phyloP scores from a whole-genome alignment of 1,140 invertebrate genomes.

The Tenebrio molitor region DNA sequence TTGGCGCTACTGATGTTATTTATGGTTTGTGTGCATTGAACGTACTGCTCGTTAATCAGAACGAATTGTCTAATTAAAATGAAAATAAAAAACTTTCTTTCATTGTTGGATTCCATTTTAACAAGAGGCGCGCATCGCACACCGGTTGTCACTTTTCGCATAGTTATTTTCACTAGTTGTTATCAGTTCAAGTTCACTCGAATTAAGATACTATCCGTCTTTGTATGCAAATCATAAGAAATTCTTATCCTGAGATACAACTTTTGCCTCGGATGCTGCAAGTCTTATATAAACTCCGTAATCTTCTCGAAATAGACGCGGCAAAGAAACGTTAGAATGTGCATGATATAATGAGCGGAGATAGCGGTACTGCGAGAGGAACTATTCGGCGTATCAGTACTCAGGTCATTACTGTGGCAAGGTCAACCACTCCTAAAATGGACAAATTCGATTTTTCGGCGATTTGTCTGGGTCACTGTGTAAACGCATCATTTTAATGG shows the following conservation, averaged over 20 bases:
- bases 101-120: neutral
- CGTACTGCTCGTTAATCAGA: slow-evolving; percentile 25
- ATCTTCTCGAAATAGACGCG: neutral
- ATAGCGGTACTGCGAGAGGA: slow-evolving; percentile 38
- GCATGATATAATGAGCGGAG: slow-evolving; percentile 7
- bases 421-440: slow-evolving; percentile 30
- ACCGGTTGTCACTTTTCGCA: slow-evolving; percentile 21
- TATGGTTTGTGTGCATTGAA: slow-evolving; percentile 2
- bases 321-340: slow-evolving; percentile 26
- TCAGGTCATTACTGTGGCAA: slow-evolving; percentile 41
- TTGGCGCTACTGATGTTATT: neutral
- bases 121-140: slow-evolving; percentile 29
- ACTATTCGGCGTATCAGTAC: slow-evolving; percentile 32
- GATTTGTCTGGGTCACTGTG: slow-evolving; percentile 34
- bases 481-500: slow-evolving; percentile 8
- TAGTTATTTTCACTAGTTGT: slow-evolving; percentile 32
- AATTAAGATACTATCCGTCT: neutral
- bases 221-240: slow-evolving; percentile 14
- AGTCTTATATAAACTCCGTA: slow-evolving; percentile 11
- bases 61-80: slow-evolving; percentile 39
- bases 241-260: neutral
- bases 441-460: slow-evolving; percentile 19
- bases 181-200: neutral
- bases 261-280: slow-evolving; percentile 3
- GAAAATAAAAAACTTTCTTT: slow-evolving; percentile 45